phyloP scores from a whole-genome alignment of 1,140 invertebrate genomes.

The Campoletis sonorensis region DNA sequence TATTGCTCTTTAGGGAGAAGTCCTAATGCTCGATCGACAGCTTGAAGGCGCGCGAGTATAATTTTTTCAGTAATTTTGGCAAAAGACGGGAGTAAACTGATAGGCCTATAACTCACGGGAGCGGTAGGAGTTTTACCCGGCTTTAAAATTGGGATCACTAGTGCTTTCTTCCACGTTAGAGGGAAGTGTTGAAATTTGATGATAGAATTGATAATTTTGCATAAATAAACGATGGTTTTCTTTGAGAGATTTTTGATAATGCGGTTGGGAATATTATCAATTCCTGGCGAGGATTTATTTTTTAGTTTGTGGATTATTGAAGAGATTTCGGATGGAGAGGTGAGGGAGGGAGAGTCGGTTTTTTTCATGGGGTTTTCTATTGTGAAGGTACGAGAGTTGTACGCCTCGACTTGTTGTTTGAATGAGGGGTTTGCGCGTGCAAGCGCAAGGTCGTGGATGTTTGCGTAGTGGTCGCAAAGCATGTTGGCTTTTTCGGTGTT shows the following conservation, averaged over 20 bases:
- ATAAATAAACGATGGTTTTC: constrained; percentile 52
- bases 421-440: background rate
- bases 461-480: background rate
- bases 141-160: constrained; percentile 62
- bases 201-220: constrained; percentile 56
- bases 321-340: background rate
- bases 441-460: background rate
- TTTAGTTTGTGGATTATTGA: constrained; percentile 28
- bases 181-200: constrained; percentile 58
- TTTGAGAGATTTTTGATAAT: constrained; percentile 43
- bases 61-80: constrained; percentile 65
- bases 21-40: background rate
- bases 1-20: constrained; percentile 50
- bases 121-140: constrained; percentile 56
- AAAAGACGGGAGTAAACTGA: constrained; percentile 61
- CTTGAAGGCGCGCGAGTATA: constrained; percentile 46
- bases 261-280: background rate
- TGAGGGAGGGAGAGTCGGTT: background rate
- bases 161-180: constrained; percentile 58
- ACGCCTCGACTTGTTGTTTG: background rate
- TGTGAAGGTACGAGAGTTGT: too few species aligned
- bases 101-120: constrained; percentile 62
- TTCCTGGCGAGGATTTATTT: background rate
- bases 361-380: background rate
- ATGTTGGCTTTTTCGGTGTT: constrained; percentile 1